A percentile compares a stretch with the other conserved stretches of the same genome.
Conservation (phyloP, 1,140 invertebrate species). For the Catajapyx aquilonaris region DNA sequence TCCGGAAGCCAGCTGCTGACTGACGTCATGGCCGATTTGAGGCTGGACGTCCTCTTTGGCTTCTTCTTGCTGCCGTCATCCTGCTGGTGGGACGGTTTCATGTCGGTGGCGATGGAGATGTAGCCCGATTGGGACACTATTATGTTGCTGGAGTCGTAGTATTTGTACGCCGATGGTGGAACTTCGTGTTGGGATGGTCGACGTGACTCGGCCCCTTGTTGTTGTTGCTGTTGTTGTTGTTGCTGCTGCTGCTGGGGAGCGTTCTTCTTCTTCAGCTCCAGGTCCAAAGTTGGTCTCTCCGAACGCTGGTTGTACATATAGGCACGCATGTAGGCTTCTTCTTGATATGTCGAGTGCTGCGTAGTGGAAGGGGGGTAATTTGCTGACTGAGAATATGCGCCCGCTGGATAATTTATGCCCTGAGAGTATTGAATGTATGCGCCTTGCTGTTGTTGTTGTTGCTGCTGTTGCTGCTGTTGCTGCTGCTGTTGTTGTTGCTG, state of each 20-base stretch:
- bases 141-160: slow-evolving; percentile 30
- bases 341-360: neutral
- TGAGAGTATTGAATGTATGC: slow-evolving; percentile 12
- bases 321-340: neutral
- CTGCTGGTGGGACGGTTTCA: slow-evolving; percentile 26
- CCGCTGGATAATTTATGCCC: neutral
- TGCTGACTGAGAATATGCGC: neutral
- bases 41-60: slow-evolving; percentile 38
- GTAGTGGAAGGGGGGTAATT: neutral
- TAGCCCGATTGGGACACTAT: slow-evolving; percentile 66
- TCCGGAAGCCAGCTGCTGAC: slow-evolving; percentile 61
- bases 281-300: slow-evolving; percentile 14
- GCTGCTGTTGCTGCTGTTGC: slow-evolving; percentile 14
- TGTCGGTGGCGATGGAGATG: slow-evolving; percentile 45
- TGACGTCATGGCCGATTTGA: slow-evolving; percentile 58
- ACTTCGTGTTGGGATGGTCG: neutral
- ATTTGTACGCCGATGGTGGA: slow-evolving; percentile 8
- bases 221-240: slow-evolving; percentile 13
- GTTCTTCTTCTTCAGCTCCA: slow-evolving; percentile 23
- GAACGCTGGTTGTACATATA: slow-evolving; percentile 5
- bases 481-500: slow-evolving; percentile 22
- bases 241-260: slow-evolving; percentile 15
- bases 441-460: slow-evolving; percentile 23
- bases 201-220: slow-evolving; percentile 8
- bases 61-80: slow-evolving; percentile 40